Base-by-base conservation (phyloP, 2,113 vertebrate genomes). In the Muscicapa adusta region DNA sequence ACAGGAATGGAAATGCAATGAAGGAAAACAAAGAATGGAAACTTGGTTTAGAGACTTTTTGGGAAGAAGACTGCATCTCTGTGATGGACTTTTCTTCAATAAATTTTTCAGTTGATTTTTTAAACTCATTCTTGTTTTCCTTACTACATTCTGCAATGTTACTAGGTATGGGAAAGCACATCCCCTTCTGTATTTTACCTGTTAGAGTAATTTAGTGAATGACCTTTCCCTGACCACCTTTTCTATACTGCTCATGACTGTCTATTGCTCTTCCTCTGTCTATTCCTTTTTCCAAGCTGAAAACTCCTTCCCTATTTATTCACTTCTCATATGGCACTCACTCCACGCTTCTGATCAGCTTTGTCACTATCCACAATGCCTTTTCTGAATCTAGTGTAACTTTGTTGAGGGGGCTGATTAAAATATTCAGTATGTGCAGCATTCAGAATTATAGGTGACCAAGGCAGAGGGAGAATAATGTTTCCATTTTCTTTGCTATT, bases 401-500 rank as follows among this genome's bases (percentile, higher is more conserved):
- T 53, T 89, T 79, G 62, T 65, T 0, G 14, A 76, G 53, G 71
- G 57, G 51, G 9, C 40, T 87, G 65, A 81, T 81, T 88, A 53
- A 85, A 87, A 60, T 88, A 75, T 60, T 77, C 48, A 53, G 10
- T 72, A 61, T 13, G 9, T 26, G 33, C 17, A 34, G 25, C 38
- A 76, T 79, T 85, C 2, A 3, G 82, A 91, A 65, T 89, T 53
- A 72, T 20, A 65, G 57, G 25, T 2, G 7, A 87, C 62, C 28
- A 31, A 84, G 65, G 18, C 67, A 80, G 68, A 1, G 2, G 61
- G 36, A 85, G 71, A 87, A 75, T 56, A 89, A 91, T 45, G 33
- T 43, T 81, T 43, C 61, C 19, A 36, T 91, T 91, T 93, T 75
- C 57, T 87, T 87, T 76, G 90, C 36, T 96, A 26, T 87, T 91